Base-by-base conservation (phyloP, 2,888 invertebrate genomes). In the Monopis laevigella region DNA sequence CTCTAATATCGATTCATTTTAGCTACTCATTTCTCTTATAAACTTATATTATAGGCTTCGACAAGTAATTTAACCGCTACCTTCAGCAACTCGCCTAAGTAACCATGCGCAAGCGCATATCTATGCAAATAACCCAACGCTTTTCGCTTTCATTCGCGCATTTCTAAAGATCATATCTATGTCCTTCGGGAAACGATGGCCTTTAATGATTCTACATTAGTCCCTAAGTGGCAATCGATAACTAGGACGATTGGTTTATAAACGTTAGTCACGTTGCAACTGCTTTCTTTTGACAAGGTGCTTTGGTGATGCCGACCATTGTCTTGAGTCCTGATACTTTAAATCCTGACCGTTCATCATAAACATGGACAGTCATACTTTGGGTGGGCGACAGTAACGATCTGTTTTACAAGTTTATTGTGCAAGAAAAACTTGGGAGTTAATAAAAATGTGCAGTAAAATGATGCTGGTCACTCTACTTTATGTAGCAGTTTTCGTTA, bases 301-400 rank as follows among this genome's bases (percentile, higher is more conserved):
- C 59, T 69, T 77, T 73, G 68, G 66, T 69, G 59, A 66, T 56
- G 57, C 65, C 72, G 70, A 52, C 72, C 54, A 73, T 74, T 75
- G 75, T 73, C 61, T 60, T 68, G 62, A 58, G 56, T 53, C 27
- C 68, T 65, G 69, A 70, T 63, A 65, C 70, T 77, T 78, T 80
- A 80, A 74, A 80, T 77, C 78, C 77, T 75, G 71, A 55, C 58
- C 55, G 56, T 63, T 58, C 56, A 51, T 51, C 62, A 60, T 58
- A 62, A 51, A 51, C 51, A 43, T 58, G 52, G 73, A 63, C 80
- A 80, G 77, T 80, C 68, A 68, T 57, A 59, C 56, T 49, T n/a
- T 59, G 48, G 52, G 58, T 67, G 51, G 54, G 54, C 64, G 58
- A n/a, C n/a, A n/a, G n/a, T 11, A 17, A 32, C 32, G 17, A 32